A percentile compares a stretch with the other conserved stretches of the same genome.
Conservation (phyloP, 64 coral and sea anemone genomes). For the Stichodactyla mertensii region DNA sequence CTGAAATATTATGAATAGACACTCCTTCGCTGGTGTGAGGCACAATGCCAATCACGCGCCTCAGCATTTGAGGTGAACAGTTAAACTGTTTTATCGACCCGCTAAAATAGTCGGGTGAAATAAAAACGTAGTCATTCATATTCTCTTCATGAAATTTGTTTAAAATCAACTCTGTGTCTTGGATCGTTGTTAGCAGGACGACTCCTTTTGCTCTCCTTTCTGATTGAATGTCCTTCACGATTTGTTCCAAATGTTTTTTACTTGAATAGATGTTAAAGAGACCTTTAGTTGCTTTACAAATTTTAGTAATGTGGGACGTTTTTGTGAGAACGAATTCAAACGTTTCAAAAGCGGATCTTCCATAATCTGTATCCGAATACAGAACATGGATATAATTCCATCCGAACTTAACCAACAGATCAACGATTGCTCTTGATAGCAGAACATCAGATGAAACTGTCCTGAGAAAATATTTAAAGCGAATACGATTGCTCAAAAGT, state of each 20-base stretch:
- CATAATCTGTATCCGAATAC: slow-evolving; percentile 91
- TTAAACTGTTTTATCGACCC: slow-evolving; percentile 42
- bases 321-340: slow-evolving; percentile 54
- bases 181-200: slow-evolving; percentile 67
- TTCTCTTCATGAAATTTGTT: slow-evolving; percentile 29
- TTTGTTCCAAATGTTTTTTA: slow-evolving; percentile 16
- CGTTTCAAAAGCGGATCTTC: slow-evolving; percentile 66
- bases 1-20: not conserved
- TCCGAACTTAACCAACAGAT: slow-evolving; percentile 48
- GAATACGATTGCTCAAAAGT: slow-evolving; percentile 68
- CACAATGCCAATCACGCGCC: slow-evolving; percentile 56
- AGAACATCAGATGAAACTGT: slow-evolving; percentile 72
- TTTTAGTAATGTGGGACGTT: slow-evolving; percentile 30
- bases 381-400: slow-evolving; percentile 83
- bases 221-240: slow-evolving; percentile 38
- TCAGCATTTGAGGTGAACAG: slow-evolving; percentile 48
- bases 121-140: slow-evolving; percentile 81
- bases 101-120: slow-evolving; percentile 54
- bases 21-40: slow-evolving; percentile 24
- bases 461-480: slow-evolving; percentile 81
- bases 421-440: slow-evolving; percentile 62
- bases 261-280: slow-evolving; percentile 66
- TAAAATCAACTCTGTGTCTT: slow-evolving; percentile 66
- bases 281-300: slow-evolving; percentile 53
- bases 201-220: slow-evolving; percentile 44